phyloP scores from a whole-genome alignment of 2,797 vertebrate species.

The Xenentodon cancila region DNA sequence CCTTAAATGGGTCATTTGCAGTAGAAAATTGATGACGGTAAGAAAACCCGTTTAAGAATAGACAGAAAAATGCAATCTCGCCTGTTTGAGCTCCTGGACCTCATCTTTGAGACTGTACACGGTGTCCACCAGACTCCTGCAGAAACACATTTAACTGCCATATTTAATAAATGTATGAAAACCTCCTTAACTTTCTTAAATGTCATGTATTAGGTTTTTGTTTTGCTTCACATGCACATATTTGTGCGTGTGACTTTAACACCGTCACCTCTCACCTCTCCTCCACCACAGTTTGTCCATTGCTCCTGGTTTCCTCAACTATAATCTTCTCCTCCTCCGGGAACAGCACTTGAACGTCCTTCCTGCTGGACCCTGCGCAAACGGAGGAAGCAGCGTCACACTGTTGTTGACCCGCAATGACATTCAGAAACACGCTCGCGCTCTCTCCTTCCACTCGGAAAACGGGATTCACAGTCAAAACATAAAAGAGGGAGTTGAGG shows the following conservation, averaged over 20 bases:
- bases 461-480: too few relatives aligned
- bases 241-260: too few relatives aligned
- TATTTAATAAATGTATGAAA: too few relatives aligned
- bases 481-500: too few relatives aligned
- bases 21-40: neutral
- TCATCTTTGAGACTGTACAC: slow-evolving; percentile 95
- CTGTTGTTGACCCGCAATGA: too few relatives aligned
- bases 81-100: slow-evolving; percentile 95
- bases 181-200: too few relatives aligned
- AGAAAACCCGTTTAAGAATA: neutral
- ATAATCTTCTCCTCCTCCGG: slow-evolving; percentile 97
- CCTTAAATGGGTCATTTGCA: neutral
- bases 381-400: too few relatives aligned
- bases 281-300: slow-evolving; percentile 94
- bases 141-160: slow-evolving; percentile 2
- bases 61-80: slow-evolving; percentile 39
- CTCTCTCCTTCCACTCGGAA: too few relatives aligned
- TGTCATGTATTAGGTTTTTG: too few relatives aligned
- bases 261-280: slow-evolving; percentile 90
- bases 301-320: slow-evolving; percentile 94
- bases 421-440: too few relatives aligned
- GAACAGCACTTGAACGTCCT: slow-evolving; percentile 92
- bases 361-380: slow-evolving; percentile 89
- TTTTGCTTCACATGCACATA: too few relatives aligned
- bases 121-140: slow-evolving; percentile 94